Evolutionary conservation across 2,888 invertebrate genomes (phyloP).

Genomic region (Stictocephala bisonia): DNA sequence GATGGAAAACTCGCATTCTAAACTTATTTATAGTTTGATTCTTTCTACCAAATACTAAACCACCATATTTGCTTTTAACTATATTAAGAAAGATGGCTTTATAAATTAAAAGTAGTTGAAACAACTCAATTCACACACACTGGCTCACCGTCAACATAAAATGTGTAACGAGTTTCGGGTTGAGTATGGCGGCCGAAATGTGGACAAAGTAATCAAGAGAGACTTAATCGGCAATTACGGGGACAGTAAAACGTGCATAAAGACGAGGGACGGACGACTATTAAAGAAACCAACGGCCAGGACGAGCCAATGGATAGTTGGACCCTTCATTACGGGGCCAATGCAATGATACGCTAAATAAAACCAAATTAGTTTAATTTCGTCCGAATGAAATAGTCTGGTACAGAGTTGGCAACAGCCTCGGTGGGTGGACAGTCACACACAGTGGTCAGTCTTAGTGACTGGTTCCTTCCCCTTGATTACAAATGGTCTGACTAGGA

Average conservation of each 20-base stretch:
- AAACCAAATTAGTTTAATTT: slow-evolving; percentile 51
- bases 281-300: slow-evolving; percentile 26
- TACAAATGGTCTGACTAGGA: too few relatives aligned
- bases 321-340: slow-evolving; percentile 26
- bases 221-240: slow-evolving; percentile 34
- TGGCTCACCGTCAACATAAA: slow-evolving; percentile 22
- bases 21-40: too few relatives aligned
- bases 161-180: slow-evolving; percentile 32
- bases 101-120: too few relatives aligned
- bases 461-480: too few relatives aligned
- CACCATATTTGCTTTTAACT: too few relatives aligned
- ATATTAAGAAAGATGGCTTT: too few relatives aligned
- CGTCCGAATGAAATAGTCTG: slow-evolving; percentile 39
- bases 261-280: slow-evolving; percentile 27
- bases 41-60: too few relatives aligned
- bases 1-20: too few relatives aligned
- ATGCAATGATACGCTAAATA: slow-evolving; percentile 50
- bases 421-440: too few relatives aligned
- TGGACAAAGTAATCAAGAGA: slow-evolving; percentile 40
- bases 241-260: slow-evolving; percentile 12
- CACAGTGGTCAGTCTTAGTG: too few relatives aligned
- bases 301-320: slow-evolving; percentile 37
- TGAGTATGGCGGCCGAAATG: slow-evolving; percentile 33
- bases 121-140: slow-evolving; percentile 21
- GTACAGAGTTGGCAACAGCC: background rate